phyloP scores from a whole-genome alignment of 1,140 invertebrate genomes.

The fruit fly (Drosophila melanogaster) region Release_6_plus_ISO1_MT NT_033777.3:25780001-25780500 shows the following conservation, averaged over 20 bases:
- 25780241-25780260: not conserved
- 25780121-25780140: conserved; percentile 7
- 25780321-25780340: conserved; percentile 48
- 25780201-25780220: conserved; percentile 46
- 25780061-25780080: conserved; percentile 36
- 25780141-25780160: conserved; percentile 45
- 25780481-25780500: not conserved
- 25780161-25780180: conserved; percentile 52
- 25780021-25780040: conserved; percentile 19
- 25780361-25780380: conserved; percentile 76
- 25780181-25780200: conserved; percentile 60
- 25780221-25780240: conserved; percentile 4
- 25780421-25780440: conserved; percentile 50
- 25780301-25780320: conserved; percentile 55
- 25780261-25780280: conserved; percentile 1
- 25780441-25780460: conserved; percentile 15
- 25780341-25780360: conserved; percentile 58
- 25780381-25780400: conserved; percentile 54
- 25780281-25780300: conserved; percentile 38
- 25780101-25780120: conserved; percentile 46
- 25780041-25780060: conserved; percentile 27
- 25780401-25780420: conserved; percentile 70
- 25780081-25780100: not conserved
- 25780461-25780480: not conserved
- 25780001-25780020: conserved; percentile 28